Evolutionary conservation across 1,140 invertebrate species (phyloP), one percentile per base, ranked within the genome.

Genomic region (Heterodera schachtii): DNA sequence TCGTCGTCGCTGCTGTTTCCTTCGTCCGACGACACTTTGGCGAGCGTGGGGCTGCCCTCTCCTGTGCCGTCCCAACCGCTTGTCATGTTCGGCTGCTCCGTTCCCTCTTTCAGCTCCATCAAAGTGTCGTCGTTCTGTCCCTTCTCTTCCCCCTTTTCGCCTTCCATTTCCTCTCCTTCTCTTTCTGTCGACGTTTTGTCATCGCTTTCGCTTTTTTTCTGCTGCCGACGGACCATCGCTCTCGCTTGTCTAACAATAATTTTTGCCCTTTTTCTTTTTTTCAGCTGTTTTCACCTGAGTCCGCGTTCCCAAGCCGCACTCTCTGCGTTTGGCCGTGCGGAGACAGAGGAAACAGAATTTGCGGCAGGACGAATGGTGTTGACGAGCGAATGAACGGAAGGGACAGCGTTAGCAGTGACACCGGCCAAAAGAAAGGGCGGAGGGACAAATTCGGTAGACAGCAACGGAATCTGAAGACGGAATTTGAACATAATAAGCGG

Each of bases 301-400:
- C 77, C 77, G 52, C 70, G 64, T 21, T 69, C 49, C 77, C 77
- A 78, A 11, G 77, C 77, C 52, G 49, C 77, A 70, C 77, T 78
- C 47, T 78, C 77, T 19, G 64, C 70, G 43, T 44, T 78, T 31
- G 77, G 47, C 16, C 16, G 57, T 19, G 57, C 57, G 77, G 77
- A 13, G 73, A 44, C 16, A 43, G 21, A 21, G 77, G 77, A 31
- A 31, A 31, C n/a, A 31, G 77, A 31, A 1, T 19, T 47, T 41
- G 64, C 19, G 77, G 21, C 11, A 21, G 60, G 21, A 16, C 64
- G 31, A 64, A 16, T 13, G 47, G 21, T 13, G 64, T 5, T 19
- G 11, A 64, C 9, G 64, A 64, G 60, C 64, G 44, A 64, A 64
- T 19, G 46, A 19, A 19, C 64, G 2, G 77, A 44, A 11, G 60